Conservation (phyloP, 1,140 invertebrate species). For the Drosophila subpulchrella region DNA sequence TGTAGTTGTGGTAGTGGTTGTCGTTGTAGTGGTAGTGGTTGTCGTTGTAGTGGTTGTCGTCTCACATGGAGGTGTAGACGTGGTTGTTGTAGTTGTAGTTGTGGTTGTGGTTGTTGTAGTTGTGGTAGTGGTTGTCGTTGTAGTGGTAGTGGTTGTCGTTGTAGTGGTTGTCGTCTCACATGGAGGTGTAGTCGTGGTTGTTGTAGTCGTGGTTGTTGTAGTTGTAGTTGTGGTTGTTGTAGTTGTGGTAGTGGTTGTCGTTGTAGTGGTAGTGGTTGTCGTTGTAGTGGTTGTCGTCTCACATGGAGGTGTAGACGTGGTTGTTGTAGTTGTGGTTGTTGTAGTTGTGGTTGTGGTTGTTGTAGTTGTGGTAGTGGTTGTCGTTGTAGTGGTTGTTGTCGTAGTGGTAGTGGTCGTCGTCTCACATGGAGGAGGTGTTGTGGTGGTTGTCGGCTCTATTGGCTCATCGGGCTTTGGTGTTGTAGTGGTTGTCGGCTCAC, state of each 20-base stretch:
- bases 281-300: not conserved
- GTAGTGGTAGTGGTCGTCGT: not conserved
- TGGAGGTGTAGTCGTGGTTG: not conserved
- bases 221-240: constrained; percentile 12
- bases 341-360: constrained; percentile 2
- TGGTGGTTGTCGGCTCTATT: too few relatives aligned
- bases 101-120: constrained; percentile 6
- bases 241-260: constrained; percentile 19
- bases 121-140: constrained; percentile 14
- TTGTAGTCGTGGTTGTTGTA: not conserved
- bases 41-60: constrained; percentile 3
- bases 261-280: constrained; percentile 2
- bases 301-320: not conserved
- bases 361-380: not conserved
- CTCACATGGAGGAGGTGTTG: not conserved
- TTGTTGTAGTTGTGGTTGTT: not conserved
- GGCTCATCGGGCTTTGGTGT: too few relatives aligned
- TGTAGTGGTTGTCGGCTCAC: constrained; percentile 5
- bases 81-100: constrained; percentile 11
- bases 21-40: constrained; percentile 16
- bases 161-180: too few relatives aligned
- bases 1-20: not conserved
- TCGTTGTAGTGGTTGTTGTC: not conserved
- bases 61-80: not conserved
- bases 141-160: constrained; percentile 32